Evolutionary conservation across 1,140 invertebrate species (phyloP).

Genomic region (Probaryconus sp.): DNA sequence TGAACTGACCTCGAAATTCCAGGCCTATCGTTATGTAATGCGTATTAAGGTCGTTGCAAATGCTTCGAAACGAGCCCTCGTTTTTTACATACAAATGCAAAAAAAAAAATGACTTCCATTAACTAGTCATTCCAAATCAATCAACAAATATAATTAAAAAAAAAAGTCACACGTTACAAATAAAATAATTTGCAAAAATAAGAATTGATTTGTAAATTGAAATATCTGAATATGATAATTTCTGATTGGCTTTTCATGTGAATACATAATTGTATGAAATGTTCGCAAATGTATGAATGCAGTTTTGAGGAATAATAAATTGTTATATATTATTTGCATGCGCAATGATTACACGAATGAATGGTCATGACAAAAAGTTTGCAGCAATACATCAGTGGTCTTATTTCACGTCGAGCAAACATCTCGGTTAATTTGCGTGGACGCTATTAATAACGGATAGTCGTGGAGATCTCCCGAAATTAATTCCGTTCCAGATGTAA

Average conservation of each 20-base stretch:
- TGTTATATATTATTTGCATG: constrained; percentile 38
- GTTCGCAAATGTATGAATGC: not conserved
- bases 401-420: not conserved
- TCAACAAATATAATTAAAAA: too few relatives aligned
- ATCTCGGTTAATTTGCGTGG: not conserved
- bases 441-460: constrained; percentile 3
- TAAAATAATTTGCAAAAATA: too few relatives aligned
- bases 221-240: too few relatives aligned
- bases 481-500: not conserved
- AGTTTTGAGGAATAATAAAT: constrained; percentile 43
- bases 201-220: too few relatives aligned
- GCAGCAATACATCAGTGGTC: not conserved
- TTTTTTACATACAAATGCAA: constrained; percentile 37
- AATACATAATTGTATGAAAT: not conserved
- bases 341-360: constrained; percentile 20
- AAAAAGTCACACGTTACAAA: too few relatives aligned
- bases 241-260: not conserved
- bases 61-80: constrained; percentile 4
- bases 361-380: not conserved
- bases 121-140: too few relatives aligned
- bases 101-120: too few relatives aligned
- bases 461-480: not conserved
- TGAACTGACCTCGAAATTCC: constrained; percentile 57
- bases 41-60: constrained; percentile 42
- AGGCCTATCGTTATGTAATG: constrained; percentile 47